phyloP scores from a whole-genome alignment of 2,113 vertebrate genomes.

The Ammodytes dubius region DNA sequence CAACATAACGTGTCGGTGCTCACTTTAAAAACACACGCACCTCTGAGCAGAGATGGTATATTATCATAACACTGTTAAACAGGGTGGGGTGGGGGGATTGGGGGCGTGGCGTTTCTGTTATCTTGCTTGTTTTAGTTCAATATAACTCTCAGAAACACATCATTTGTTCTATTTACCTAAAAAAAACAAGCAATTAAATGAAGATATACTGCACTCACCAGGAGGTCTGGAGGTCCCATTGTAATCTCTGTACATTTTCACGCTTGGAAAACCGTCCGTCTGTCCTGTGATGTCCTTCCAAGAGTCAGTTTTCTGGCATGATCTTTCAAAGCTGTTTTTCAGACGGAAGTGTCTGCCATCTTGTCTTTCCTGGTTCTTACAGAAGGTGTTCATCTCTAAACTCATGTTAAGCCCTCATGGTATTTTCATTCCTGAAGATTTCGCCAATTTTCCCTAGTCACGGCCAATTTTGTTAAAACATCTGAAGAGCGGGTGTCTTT shows the following conservation, averaged over 20 bases:
- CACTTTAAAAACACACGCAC: conserved; percentile 36
- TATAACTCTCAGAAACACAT: not conserved
- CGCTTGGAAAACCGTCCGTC: conserved; percentile 19
- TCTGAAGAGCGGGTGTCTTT: conserved; percentile 43
- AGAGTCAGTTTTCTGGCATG: conserved; percentile 13
- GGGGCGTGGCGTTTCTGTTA: conserved; percentile 11
- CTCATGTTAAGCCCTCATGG: conserved; percentile 18
- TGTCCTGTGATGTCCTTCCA: conserved; percentile 42
- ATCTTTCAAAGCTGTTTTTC: conserved; percentile 20
- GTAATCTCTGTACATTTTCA: not conserved
- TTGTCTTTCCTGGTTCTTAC: conserved; percentile 21
- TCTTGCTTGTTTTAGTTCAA: not conserved
- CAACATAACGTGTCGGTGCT: conserved; percentile 34
- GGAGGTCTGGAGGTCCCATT: not conserved
- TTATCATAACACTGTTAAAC: conserved; percentile 30
- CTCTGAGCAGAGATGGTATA: conserved; percentile 42
- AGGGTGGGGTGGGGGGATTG: not conserved
- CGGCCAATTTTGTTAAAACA: conserved; percentile 43
- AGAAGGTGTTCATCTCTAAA: conserved; percentile 18
- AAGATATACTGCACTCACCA: conserved; percentile 65
- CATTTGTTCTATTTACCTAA: conserved; percentile 1
- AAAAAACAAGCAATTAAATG: not conserved
- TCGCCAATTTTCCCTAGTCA: conserved; percentile 39
- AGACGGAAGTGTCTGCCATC: conserved; percentile 4
- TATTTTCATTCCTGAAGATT: conserved; percentile 36